phyloP scores from a whole-genome alignment of 2,797 vertebrate genomes.

The Chelon auratus region DNA sequence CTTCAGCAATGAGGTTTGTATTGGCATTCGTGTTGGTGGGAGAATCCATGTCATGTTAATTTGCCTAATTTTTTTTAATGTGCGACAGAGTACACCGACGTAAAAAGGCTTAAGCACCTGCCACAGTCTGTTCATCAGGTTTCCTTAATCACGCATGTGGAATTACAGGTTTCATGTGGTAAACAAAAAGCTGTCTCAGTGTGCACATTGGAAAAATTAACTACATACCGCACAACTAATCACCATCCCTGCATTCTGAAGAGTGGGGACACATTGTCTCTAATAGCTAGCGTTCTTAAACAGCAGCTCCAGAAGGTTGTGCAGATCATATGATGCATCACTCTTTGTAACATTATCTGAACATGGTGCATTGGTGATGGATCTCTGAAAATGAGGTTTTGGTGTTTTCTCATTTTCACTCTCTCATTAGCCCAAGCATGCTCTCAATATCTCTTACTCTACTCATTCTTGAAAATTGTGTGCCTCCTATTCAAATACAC shows the following conservation, averaged over 20 bases:
- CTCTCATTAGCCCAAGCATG: neutral
- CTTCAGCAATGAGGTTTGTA: neutral
- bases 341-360: neutral
- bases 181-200: constrained; percentile 7
- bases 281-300: neutral
- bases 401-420: neutral
- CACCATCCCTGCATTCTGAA: neutral
- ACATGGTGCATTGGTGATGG: neutral
- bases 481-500: neutral
- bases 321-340: neutral
- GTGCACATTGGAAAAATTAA: neutral
- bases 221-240: neutral
- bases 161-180: neutral
- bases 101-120: neutral
- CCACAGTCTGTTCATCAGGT: neutral
- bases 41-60: neutral
- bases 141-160: neutral
- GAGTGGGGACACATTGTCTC: neutral
- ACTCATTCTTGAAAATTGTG: neutral
- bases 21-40: neutral
- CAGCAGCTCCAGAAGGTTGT: neutral
- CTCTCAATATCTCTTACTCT: neutral
- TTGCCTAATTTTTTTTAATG: neutral
- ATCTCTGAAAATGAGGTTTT: neutral
- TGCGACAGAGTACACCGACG: neutral